Evolutionary conservation across 2,888 invertebrate genomes (phyloP).

Genomic region (Lumbricus terrestris): DNA sequence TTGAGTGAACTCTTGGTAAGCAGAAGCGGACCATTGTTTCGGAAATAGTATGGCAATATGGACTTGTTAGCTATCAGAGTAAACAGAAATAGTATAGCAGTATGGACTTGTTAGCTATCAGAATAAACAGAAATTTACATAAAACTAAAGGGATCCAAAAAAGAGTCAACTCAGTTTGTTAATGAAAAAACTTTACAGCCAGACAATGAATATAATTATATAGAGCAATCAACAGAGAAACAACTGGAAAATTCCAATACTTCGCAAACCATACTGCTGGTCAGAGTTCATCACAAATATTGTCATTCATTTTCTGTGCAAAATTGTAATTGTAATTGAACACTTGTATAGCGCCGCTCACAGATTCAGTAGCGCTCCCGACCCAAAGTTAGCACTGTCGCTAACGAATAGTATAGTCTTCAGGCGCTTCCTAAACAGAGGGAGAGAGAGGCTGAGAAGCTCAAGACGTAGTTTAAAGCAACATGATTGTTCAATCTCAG

Average conservation of each 20-base stretch:
- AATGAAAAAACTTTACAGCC: neutral
- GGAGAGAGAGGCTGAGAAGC: too few species aligned
- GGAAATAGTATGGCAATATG: constrained; percentile 45
- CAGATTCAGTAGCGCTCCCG: too few species aligned
- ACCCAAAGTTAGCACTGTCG: too few species aligned
- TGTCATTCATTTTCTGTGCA: neutral
- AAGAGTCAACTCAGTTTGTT: neutral
- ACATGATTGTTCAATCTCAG: too few species aligned
- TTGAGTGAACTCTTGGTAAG: constrained; percentile 33
- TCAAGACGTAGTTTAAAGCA: too few species aligned
- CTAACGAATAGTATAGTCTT: too few species aligned
- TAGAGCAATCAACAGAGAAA: too few species aligned
- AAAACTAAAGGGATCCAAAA: neutral
- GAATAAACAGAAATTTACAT: neutral
- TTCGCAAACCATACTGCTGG: neutral
- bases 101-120: constrained; percentile 50
- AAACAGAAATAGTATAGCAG: constrained; percentile 43
- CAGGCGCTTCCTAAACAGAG: too few species aligned
- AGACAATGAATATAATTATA: neutral
- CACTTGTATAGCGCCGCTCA: too few species aligned
- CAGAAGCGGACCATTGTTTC: constrained; percentile 35
- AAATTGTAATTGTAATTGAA: too few species aligned
- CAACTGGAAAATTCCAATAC: neutral
- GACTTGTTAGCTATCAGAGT: constrained; percentile 49
- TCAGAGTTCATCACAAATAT: neutral